phyloP scores from a whole-genome alignment of 2,113 vertebrate species.

The Eretmochelys imbricata region DNA sequence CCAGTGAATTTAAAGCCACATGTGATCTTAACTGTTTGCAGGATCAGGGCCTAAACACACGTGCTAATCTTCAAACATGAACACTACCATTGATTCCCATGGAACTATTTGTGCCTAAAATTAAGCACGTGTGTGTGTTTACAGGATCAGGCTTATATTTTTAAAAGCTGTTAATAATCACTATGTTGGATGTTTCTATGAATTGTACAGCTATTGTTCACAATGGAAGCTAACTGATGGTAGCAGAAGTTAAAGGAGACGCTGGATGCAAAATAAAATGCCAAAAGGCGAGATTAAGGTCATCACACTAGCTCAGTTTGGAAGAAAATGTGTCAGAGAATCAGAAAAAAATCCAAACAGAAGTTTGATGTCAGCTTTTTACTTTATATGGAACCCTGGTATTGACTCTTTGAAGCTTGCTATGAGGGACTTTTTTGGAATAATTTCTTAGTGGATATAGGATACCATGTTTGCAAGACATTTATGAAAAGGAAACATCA shows the following conservation, averaged over 20 bases:
- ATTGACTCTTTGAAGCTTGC: conserved; percentile 47
- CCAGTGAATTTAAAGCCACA: neutral
- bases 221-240: conserved; percentile 42
- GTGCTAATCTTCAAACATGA: neutral
- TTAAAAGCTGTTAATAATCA: neutral
- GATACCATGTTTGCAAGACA: conserved; percentile 6
- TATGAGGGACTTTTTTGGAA: neutral
- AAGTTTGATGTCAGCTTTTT: conserved; percentile 11
- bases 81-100: neutral
- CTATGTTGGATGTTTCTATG: neutral
- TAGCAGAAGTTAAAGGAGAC: conserved; percentile 60
- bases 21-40: accelerated
- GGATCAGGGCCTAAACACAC: neutral
- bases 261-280: conserved; percentile 45
- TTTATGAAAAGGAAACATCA: conserved; percentile 10
- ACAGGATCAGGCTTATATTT: neutral
- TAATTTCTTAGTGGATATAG: neutral
- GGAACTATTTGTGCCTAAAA: neutral
- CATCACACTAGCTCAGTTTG: conserved; percentile 4
- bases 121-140: neutral
- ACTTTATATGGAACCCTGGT: neutral
- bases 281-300: conserved; percentile 55
- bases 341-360: conserved; percentile 25
- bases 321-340: conserved; percentile 51
- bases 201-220: neutral